Percentiles rank a stretch among this genome's conserved stretches.
These are phyloP conservation scores for Halcyon senegalensis DNA, from an alignment of 2,113 vertebrate species.

Conservation along the genomic window DNA sequence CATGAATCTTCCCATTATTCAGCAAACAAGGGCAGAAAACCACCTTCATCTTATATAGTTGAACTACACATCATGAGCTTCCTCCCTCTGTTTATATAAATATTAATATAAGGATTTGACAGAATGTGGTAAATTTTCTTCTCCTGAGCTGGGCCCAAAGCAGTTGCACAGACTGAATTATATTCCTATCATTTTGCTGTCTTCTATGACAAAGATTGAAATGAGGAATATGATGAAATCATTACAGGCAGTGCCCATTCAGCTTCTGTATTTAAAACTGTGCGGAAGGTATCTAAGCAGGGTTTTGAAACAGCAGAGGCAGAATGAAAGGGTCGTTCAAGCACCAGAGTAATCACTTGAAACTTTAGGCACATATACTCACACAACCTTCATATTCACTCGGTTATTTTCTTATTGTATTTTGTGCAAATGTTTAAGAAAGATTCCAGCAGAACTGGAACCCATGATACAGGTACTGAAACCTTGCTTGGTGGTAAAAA, in stretches of 20 bases:
- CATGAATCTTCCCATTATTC: background rate
- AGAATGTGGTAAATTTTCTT: background rate
- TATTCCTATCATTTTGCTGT: background rate
- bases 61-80: background rate
- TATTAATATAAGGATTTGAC: background rate
- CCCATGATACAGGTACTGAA: background rate
- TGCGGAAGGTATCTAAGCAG: too few species aligned
- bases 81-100: background rate
- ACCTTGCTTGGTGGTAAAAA: background rate
- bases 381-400: background rate
- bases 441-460: background rate
- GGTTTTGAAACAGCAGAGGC: background rate
- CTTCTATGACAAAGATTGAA: background rate
- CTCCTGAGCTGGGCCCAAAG: background rate
- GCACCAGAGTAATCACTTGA: background rate
- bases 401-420: background rate
- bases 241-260: fast-evolving
- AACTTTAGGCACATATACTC: background rate
- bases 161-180: background rate
- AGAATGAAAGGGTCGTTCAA: background rate
- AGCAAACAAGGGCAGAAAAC: background rate
- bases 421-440: background rate
- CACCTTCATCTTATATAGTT: background rate
- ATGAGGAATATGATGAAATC: background rate
- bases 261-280: background rate